Percentiles rank a stretch among this genome's conserved stretches.
Conservation (phyloP, 1,140 invertebrate genomes). For the Galendromus occidentalis region DNA sequence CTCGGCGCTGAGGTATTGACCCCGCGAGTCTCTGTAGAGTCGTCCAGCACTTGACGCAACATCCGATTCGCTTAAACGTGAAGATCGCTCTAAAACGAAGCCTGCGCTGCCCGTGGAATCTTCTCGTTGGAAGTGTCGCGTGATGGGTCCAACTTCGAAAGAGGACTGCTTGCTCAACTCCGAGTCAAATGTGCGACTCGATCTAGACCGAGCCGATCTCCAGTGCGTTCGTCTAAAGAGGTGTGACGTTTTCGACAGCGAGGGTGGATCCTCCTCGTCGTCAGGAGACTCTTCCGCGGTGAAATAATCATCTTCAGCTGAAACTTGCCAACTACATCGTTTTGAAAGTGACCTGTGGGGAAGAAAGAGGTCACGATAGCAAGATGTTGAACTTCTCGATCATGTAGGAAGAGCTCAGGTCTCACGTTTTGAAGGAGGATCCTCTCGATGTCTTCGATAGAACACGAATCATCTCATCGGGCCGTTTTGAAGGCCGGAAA, state of each 20-base stretch:
- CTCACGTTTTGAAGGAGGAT: background rate
- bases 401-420: background rate
- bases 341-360: background rate
- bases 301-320: constrained; percentile 17
- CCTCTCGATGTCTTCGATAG: background rate
- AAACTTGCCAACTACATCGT: constrained; percentile 6
- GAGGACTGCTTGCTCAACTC: background rate
- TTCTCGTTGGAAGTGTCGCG: background rate
- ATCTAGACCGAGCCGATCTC: background rate
- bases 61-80: background rate
- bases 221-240: background rate
- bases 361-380: no score
- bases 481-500: background rate
- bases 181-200: background rate
- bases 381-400: no score
- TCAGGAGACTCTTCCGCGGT: constrained; percentile 18
- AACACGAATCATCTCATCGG: background rate
- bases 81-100: constrained; percentile 4
- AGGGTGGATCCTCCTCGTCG: constrained; percentile 11
- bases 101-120: constrained; percentile 1
- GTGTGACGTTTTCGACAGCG: background rate
- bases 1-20: no score
- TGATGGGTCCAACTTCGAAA: background rate
- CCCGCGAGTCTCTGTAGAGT: background rate
- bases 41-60: background rate